Base-by-base conservation (phyloP, 2,113 vertebrate genomes). In the Siniperca knerii region DNA sequence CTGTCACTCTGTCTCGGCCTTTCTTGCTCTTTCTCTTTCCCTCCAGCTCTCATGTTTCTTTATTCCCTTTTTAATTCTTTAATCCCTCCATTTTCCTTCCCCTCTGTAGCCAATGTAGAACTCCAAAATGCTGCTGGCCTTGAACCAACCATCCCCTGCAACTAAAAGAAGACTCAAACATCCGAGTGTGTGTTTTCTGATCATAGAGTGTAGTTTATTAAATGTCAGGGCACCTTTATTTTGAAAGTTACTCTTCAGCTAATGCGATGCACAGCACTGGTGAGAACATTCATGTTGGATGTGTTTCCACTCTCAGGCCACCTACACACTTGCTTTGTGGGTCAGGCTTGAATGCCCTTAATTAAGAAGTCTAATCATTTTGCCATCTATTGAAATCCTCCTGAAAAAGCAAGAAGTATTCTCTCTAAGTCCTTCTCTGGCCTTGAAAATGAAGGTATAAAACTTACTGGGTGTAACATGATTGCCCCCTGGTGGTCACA, bases 401-500 rank as follows among this genome's bases (percentile, higher is more conserved):
- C 42, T 54, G 50, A 70, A 77, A 75, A 81, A 67, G 58, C 33
- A 69, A 23, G 0, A 48, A 21, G 25, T 50, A 11, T 18, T 58
- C 3, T 25, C 37, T 40, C 1, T 2, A 5, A 74, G n/a, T 75
- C 42, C 29, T 74, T 65, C 55, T 74, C 29, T 57, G 81, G 73
- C 80, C 71, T 79, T 86, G 79, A 84, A 75, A 75, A 55, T 20
- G 13, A 16, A 2, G 37, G 20, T 20, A 13, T 37, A 40, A 46
- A 29, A 57, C 12, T 16, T 1, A 20, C 11, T 75, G 20, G 0
- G 6, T 83, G 78, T 62, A 13, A 20, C 73, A 12, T 16, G 81
- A 87, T 44, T 83, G 86, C 88, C 92, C 73, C 78, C 93, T 89
- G 58, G 83, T 92, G 93, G 70, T 35, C 21, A 62, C 15, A n/a